Base-by-base conservation (phyloP, 2,113 vertebrate genomes). In the Meles meles region DNA sequence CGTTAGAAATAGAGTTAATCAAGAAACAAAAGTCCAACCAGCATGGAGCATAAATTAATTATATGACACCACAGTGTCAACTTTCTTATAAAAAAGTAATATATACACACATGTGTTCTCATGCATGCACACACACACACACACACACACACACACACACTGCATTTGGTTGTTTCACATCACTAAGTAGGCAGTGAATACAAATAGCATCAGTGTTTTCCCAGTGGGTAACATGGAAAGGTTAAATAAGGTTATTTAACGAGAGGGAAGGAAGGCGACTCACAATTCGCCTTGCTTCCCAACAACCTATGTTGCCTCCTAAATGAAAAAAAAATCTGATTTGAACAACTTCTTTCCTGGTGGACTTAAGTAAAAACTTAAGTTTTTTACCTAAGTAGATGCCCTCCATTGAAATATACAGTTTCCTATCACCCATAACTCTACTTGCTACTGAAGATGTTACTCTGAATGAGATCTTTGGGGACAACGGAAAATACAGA, bases 241-340 rank as follows among this genome's bases (percentile, higher is more conserved):
- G 95, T 92, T 98, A 97, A 97, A 92, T 72, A 93, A 95, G 91
- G 83, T 96, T 84, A 81, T 80, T 74, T 85, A 89, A 88, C 0
- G 3, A 88, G 39, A 97, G 6, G 76, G 63, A 93, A 59, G 44
- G 34, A 94, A 95, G 91, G 52, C 25, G 39, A 84, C 29, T 97
- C 83, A 83, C 92, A 96, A 82, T 4, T 59, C 0, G 14, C n/a
- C 21, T 89, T 52, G 91, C 63, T 92, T 57, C 67, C 89, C 86
- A 94, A 69, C 57, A 88, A 96, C 49, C 72, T 76, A 17, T 27
- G 31, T 20, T 96, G 67, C 27, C 88, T 94, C 79, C 72, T 72
- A 88, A 92, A 92, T 29, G 23, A 97, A 74, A 97, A 85, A 82
- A 97, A 82, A 86, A 42, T 0, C 47, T 69, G 9, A 57, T 47